phyloP scores from a whole-genome alignment of 37 sponge, comb jelly and placozoan species.

The Halichondria panicea region DNA sequence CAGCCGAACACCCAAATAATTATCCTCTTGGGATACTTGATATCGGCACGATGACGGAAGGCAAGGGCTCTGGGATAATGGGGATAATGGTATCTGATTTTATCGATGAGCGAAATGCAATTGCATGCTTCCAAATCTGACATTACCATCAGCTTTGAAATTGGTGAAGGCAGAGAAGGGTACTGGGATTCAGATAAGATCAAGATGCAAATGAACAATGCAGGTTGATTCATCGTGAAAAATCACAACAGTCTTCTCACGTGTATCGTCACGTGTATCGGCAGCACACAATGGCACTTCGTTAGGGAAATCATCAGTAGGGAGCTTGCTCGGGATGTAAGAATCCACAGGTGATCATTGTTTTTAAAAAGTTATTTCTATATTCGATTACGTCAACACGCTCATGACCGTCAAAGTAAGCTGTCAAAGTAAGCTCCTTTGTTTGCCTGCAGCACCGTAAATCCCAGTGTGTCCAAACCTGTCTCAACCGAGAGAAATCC shows the following conservation, averaged over 20 bases:
- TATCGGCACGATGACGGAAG: no score
- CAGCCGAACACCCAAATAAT: no score
- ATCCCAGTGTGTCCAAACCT: slow-evolving; percentile 38
- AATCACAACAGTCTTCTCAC: slow-evolving; percentile 24
- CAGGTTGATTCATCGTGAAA: slow-evolving; percentile 43
- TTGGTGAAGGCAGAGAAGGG: no score
- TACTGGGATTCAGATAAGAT: no score
- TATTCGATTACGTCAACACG: slow-evolving; percentile 28
- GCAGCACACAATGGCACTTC: slow-evolving; percentile 11
- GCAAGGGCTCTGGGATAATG: no score
- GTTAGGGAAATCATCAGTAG: slow-evolving; percentile 17
- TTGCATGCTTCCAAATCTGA: no score
- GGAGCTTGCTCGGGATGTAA: slow-evolving; percentile 16
- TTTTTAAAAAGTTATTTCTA: slow-evolving; percentile 25
- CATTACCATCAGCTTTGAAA: no score
- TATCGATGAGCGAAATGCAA: no score
- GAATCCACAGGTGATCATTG: slow-evolving; percentile 32
- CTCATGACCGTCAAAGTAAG: slow-evolving; percentile 68
- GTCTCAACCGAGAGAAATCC: slow-evolving; percentile 35
- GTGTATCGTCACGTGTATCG: background rate
- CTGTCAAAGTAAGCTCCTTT: slow-evolving; percentile 40
- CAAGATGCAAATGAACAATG: no score
- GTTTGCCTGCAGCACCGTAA: slow-evolving; percentile 10
- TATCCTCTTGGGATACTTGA: no score
- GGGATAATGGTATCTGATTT: no score